A percentile compares a stretch with the other conserved stretches of the same genome.
Evolutionary conservation across 2,113 vertebrate genomes (phyloP).

Genomic region (Microcebus griseorufus): DNA sequence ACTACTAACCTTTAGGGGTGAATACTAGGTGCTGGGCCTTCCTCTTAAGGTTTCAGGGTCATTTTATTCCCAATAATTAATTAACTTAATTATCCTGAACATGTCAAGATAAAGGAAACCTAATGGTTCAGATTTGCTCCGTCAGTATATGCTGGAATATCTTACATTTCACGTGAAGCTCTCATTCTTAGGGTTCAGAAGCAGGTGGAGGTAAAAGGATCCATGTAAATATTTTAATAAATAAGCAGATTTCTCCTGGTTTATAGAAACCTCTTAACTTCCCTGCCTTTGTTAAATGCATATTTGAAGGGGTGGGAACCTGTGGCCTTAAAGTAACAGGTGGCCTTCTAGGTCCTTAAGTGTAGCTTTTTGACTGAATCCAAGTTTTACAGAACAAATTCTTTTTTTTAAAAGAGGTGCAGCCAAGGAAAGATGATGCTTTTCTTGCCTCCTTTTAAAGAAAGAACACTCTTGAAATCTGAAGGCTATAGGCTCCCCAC

Average conservation of each 20-base stretch:
- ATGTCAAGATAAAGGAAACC: not conserved
- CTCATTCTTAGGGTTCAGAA: not conserved
- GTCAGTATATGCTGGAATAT: not conserved
- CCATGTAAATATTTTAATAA: not conserved
- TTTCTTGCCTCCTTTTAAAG: too few species aligned
- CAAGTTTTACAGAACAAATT: too few species aligned
- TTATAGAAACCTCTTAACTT: not conserved
- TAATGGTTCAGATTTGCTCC: not conserved
- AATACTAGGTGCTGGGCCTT: not conserved
- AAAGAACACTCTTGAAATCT: too few species aligned
- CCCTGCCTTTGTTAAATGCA: not conserved
- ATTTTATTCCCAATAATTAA: not conserved
- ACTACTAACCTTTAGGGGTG: not conserved
- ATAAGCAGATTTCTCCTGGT: not conserved
- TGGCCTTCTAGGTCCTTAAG: too few species aligned
- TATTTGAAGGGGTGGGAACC: not conserved
- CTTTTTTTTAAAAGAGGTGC: too few species aligned
- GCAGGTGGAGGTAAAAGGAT: not conserved
- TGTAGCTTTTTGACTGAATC: too few species aligned
- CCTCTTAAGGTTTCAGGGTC: not conserved
- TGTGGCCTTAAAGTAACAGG: too few species aligned
- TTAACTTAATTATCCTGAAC: not conserved
- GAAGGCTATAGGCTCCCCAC: too few species aligned
- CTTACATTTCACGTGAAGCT: not conserved
- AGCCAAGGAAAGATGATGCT: too few species aligned